phyloP scores from a whole-genome alignment of 2,113 vertebrate species.

The Erythrocercus mccallii region DNA sequence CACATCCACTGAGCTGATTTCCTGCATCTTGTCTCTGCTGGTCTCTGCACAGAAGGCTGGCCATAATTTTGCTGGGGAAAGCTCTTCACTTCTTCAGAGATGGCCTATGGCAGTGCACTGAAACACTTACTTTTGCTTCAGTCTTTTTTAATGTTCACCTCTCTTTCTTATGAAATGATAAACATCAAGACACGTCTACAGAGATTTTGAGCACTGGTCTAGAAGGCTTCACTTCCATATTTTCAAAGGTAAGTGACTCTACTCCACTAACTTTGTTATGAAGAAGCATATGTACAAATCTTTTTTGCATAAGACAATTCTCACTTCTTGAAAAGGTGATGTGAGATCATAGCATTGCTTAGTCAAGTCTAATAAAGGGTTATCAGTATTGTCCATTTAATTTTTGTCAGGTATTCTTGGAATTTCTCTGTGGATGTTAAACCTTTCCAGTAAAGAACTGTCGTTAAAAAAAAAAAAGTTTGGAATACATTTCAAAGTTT shows the following conservation, averaged over 20 bases:
- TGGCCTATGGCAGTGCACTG: background rate
- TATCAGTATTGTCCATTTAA: background rate
- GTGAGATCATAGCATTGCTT: background rate
- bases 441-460: background rate
- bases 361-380: background rate
- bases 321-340: background rate
- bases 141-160: background rate
- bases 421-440: background rate
- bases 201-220: background rate
- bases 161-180: background rate
- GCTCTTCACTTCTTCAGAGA: background rate
- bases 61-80: background rate
- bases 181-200: background rate
- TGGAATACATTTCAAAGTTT: background rate
- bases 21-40: background rate
- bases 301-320: background rate
- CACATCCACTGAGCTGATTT: background rate
- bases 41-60: background rate
- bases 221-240: background rate
- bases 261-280: background rate
- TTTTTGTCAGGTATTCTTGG: background rate
- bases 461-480: constrained; percentile 1
- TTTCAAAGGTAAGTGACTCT: background rate
- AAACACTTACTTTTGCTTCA: background rate
- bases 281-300: background rate